Conservation (phyloP, 1,140 invertebrate genomes). For the Halictus rubicundus region DNA sequence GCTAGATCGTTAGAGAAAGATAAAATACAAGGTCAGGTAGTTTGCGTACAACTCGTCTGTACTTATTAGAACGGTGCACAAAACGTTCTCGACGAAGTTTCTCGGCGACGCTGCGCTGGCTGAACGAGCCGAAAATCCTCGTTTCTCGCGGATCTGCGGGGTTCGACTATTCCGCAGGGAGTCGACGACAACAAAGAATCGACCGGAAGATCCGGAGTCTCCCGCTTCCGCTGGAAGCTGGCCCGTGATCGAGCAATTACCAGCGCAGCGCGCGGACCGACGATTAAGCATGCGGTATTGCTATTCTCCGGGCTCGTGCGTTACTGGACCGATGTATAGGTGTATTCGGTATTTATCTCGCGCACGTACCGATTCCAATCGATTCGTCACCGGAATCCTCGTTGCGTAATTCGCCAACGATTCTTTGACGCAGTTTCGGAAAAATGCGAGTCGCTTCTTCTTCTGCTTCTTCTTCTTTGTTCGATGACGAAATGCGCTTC, state of each 20-base stretch:
- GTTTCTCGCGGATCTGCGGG: too few species aligned
- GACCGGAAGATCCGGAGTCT: conserved; percentile 17
- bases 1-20: too few species aligned
- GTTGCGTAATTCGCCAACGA: neutral
- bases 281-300: conserved; percentile 48
- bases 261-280: conserved; percentile 33
- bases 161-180: neutral
- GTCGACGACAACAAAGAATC: conserved; percentile 10
- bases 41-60: too few species aligned
- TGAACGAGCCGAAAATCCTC: too few species aligned
- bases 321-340: conserved; percentile 21
- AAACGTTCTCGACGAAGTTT: too few species aligned
- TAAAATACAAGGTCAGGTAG: too few species aligned
- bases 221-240: conserved; percentile 29
- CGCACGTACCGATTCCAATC: conserved; percentile 10
- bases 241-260: conserved; percentile 15
- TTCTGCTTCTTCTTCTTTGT: neutral
- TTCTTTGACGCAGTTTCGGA: neutral
- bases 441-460: neutral
- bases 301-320: conserved; percentile 16
- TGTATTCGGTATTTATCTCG: conserved; percentile 38
- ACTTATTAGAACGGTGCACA: too few species aligned
- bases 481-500: neutral
- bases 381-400: conserved; percentile 10
- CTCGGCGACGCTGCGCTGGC: too few species aligned